phyloP scores from a whole-genome alignment of 2,797 vertebrate genomes.

The Aulostomus chinensis region DNA sequence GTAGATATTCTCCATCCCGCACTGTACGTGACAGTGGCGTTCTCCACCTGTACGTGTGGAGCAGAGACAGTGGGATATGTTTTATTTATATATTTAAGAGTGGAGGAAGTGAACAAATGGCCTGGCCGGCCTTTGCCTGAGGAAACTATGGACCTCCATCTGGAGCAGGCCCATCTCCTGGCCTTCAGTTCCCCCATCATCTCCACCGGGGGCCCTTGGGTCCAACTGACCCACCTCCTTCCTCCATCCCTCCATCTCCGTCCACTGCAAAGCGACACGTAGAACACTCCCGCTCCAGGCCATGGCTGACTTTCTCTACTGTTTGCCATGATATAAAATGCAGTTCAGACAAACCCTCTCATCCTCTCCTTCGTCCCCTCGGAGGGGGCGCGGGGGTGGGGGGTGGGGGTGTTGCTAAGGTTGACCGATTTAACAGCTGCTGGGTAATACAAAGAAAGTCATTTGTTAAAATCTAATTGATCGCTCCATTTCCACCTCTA shows the following conservation, averaged over 20 bases:
- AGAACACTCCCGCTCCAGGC: conserved; percentile 63
- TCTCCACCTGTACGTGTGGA: conserved; percentile 29
- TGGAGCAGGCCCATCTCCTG: conserved; percentile 54
- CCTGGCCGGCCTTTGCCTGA: conserved; percentile 68
- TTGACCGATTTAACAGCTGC: conserved; percentile 82
- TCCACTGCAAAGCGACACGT: conserved; percentile 49
- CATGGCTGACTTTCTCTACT: conserved; percentile 82
- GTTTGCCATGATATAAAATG: conserved; percentile 73
- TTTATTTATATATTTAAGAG: conserved; percentile 51
- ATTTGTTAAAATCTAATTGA: conserved; percentile 86
- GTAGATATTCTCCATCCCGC: neutral
- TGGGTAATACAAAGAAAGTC: conserved; percentile 80
- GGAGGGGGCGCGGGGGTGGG: too few species aligned
- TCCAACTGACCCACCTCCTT: conserved; percentile 68
- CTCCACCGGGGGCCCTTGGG: conserved; percentile 62
- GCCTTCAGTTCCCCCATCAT: conserved; percentile 63
- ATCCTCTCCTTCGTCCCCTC: conserved; percentile 53
- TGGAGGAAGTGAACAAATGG: conserved; percentile 56
- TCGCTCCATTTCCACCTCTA: conserved; percentile 78
- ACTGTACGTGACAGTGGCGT: conserved; percentile 2
- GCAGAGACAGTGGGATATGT: conserved; percentile 38
- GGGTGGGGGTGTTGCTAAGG: conserved; percentile 65
- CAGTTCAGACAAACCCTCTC: conserved; percentile 60
- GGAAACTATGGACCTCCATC: conserved; percentile 75
- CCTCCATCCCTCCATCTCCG: conserved; percentile 57